Evolutionary conservation across 1,140 invertebrate species (phyloP), one percentile per base, ranked within the genome.

Genomic region (Trichoplusia ni): DNA sequence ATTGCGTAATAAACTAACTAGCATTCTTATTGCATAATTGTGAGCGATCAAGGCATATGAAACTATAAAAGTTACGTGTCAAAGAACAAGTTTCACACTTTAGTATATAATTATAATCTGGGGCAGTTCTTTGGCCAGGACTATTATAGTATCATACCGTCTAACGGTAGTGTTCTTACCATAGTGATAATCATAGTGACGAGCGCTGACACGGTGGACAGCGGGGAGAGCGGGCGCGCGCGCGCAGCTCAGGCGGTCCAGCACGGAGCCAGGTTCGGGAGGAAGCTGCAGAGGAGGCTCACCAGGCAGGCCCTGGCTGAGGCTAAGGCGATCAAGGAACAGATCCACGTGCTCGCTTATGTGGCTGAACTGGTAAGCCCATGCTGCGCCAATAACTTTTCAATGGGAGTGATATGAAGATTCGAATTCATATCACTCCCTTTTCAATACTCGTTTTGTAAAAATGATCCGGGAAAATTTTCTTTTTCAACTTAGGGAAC

Each of bases 301-400:
- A 84, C 96, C 2, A 90, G 92, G 0, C 95, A 96, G 82, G 95
- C 95, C 0, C 92, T 94, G 62, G 95, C 95, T 0, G 91, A 96
- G 1, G 95, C 95, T 77, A 94, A 95, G 62, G 95, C 95, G 65
- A 95, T 95, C 68, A 94, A 93, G 53, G 94, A 96, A 84, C 95
- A 95, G 61, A 94, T 96, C 33, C 93, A 95, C 64, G 93, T 95
- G 49, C 91, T 96, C 14, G 89, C 95, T 13, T 95, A 95, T 77
- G 93, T 95, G 1, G 93, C 93, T 2, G 95, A 96, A 90, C 76
- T 96, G 90, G 95, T 96, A 81, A 92, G 91, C 82, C 4, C 18
- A 42, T 16, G 4, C n/a, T 4, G 5, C 2, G 38, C 3, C 14
- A 9, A n/a, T n/a, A n/a, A n/a, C n/a, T n/a, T n/a, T n/a, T n/a